Evolutionary conservation across 1,140 invertebrate genomes (phyloP).

Genomic region (Cydia pomonella): DNA sequence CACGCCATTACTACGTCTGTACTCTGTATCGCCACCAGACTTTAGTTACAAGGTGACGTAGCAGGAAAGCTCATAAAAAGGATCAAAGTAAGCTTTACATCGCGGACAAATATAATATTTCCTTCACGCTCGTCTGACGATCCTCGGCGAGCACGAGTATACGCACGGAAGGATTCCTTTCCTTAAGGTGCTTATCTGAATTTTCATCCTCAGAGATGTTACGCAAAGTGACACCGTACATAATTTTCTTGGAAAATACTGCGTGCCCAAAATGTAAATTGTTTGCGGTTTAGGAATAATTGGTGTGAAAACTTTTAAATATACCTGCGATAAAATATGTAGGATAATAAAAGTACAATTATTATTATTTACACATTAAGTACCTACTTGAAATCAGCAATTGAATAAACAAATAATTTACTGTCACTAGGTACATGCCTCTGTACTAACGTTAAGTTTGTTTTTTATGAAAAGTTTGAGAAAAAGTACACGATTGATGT

Average conservation of each 20-base stretch:
- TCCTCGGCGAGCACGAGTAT: constrained; percentile 45
- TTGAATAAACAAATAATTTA: too few species aligned
- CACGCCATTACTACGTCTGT: not conserved
- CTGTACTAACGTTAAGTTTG: too few species aligned
- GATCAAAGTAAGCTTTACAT: constrained; percentile 59
- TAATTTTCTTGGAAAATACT: constrained; percentile 21
- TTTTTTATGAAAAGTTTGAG: too few species aligned
- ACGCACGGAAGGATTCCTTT: constrained; percentile 36
- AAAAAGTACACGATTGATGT: too few species aligned
- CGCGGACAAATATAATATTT: constrained; percentile 68
- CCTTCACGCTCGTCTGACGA: constrained; percentile 53
- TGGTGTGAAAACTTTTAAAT: constrained; percentile 42
- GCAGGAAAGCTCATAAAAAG: constrained; percentile 60
- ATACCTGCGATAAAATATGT: constrained; percentile 50
- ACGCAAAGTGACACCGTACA: constrained; percentile 32
- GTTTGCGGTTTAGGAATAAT: constrained; percentile 30
- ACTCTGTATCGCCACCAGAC: not conserved
- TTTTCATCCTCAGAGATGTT: constrained; percentile 33
- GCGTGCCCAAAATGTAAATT: constrained; percentile 30
- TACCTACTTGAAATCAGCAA: too few species aligned
- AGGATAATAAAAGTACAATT: constrained; percentile 33
- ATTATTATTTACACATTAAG: not conserved
- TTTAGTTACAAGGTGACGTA: constrained; percentile 34
- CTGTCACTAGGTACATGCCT: too few species aligned
- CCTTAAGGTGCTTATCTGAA: constrained; percentile 50